Evolutionary conservation across 1,140 invertebrate genomes (phyloP), one percentile per base, ranked within the genome.

Genomic region (Drosophila arawakana): DNA sequence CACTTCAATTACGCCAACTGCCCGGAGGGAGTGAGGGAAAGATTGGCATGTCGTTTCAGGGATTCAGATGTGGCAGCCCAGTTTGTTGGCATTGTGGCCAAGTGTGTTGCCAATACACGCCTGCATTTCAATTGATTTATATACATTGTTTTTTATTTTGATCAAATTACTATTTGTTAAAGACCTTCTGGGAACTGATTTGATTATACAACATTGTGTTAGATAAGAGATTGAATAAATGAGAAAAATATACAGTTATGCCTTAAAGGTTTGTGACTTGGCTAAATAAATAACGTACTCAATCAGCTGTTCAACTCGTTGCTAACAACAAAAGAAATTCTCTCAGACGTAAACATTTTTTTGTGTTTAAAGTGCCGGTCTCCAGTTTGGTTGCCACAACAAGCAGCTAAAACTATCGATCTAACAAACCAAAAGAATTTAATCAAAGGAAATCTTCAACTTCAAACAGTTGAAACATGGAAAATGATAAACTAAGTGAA

Each of bases 401-500:
- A 83, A 80, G 21, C 34, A 18, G 6, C 2, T n/a, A 7, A 39
- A 8, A 39, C 9, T n/a, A 83, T 83, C 39, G 82, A 88, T 78
- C 34, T 52, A 88, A 83, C 80, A 89, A 76, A 67, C 3, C 0
- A 1, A 13, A 7, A 54, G 60, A 11, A 37, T 15, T 30, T 41
- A n/a, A 7, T 25, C 49, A 9, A 52, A 57, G 43, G 49, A 8
- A 41, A 15, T 57, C 37, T 21, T 35, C 6, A 18, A 52, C 3
- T 30, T 30, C 25, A 8, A 44, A 5, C 41, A n/a, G 11, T 47
- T 15, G 15, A 73, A 49, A 90, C 75, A 93, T 93, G 58, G 91
- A 93, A 55, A 94, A 94, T 15, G 94, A 94, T 63, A 94, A 94
- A 70, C 73, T 95, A n/a, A 94, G 93, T 50, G 93, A 93, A 47